These are phyloP conservation scores for Periophthalmodon schlosseri DNA, from an alignment of 2,113 vertebrate genomes.

Conservation along the genomic window DNA sequence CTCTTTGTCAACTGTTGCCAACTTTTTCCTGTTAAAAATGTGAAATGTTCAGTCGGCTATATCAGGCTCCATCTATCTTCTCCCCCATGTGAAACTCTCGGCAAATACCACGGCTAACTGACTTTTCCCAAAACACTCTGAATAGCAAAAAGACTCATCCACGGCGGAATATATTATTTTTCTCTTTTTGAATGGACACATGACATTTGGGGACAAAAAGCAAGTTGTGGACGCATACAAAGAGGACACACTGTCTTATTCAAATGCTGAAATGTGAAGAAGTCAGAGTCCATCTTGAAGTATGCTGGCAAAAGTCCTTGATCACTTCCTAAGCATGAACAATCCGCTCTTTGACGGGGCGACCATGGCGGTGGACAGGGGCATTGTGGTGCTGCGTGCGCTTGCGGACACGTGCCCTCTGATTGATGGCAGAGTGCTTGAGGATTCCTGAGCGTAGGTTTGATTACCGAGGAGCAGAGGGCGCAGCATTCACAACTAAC, in stretches of 20 bases:
- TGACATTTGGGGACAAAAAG: conserved; percentile 64
- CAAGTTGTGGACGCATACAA: conserved; percentile 56
- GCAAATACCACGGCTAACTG: conserved; percentile 8
- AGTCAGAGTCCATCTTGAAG: conserved; percentile 72
- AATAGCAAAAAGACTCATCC: not conserved
- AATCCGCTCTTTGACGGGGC: conserved; percentile 49
- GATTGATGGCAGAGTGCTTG: conserved; percentile 53
- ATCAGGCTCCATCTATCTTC: conserved; percentile 10
- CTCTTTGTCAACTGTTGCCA: conserved; percentile 7
- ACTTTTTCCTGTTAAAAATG: conserved; percentile 9
- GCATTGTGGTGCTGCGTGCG: conserved; percentile 35
- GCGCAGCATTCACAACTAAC: conserved; percentile 32
- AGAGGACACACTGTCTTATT: conserved; percentile 58
- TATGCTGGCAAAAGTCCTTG: conserved; percentile 69
- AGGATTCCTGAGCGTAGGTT: conserved; percentile 44
- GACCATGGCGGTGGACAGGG: conserved; percentile 32
- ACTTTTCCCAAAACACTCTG: conserved; percentile 14
- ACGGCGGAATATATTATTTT: conserved; percentile 29
- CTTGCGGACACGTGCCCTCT: conserved; percentile 24
- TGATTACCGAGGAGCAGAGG: conserved; percentile 28
- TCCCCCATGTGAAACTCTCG: not conserved
- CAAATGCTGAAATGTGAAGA: conserved; percentile 69
- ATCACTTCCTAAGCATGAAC: conserved; percentile 56
- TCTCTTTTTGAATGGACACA: conserved; percentile 30
- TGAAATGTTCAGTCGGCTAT: conserved; percentile 3